Base-by-base conservation (phyloP, 2,888 invertebrate genomes). In the Alloplasta piceator region DNA sequence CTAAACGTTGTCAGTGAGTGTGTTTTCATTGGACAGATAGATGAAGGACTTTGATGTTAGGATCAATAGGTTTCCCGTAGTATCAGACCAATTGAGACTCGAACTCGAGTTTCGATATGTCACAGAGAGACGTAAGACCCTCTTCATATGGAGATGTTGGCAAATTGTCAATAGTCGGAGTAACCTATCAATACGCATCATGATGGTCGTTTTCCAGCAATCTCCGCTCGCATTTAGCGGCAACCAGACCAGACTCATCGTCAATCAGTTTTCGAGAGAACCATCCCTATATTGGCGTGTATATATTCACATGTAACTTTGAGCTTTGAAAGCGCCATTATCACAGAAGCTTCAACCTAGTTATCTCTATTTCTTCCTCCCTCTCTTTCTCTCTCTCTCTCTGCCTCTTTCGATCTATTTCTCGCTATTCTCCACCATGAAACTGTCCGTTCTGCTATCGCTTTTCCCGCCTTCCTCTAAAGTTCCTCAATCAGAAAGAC, bases 201-300 rank as follows among this genome's bases (percentile, higher is more conserved):
- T 43, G 52, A 36, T 67, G 10, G 12, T 64, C 39, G 10, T 48
- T 56, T 9, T 48, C 43, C 7, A 52, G 26, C 39, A 55, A 41
- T 6, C 43, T 16, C 38, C 43, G 36, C 39, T 38, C 1, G 36
- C 10, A 10, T 14, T 52, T 52, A 39, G 52, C 39, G 39, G 14
- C 39, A 26, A 2, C 26, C 5, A 67, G 10, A n/a, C 48, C 50
- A n/a, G 38, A 1, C 3, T 9, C 52, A 5, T 16, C 48, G 41
- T 56, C 36, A 83, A 85, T 81, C 75, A 83, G 82, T 26, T 83
- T 85, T 64, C 68, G 68, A 63, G 70, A 72, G 16, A 71, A 77
- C 50, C 61, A 56, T 58, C 80, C 38, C 58, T 78, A 73, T 79
- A 78, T 82, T 82, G 56, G 56, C 26, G 46, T 52, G 26, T 12